Evolutionary conservation across 2,888 invertebrate genomes (phyloP).

Genomic region (Ophioninae sp.): DNA sequence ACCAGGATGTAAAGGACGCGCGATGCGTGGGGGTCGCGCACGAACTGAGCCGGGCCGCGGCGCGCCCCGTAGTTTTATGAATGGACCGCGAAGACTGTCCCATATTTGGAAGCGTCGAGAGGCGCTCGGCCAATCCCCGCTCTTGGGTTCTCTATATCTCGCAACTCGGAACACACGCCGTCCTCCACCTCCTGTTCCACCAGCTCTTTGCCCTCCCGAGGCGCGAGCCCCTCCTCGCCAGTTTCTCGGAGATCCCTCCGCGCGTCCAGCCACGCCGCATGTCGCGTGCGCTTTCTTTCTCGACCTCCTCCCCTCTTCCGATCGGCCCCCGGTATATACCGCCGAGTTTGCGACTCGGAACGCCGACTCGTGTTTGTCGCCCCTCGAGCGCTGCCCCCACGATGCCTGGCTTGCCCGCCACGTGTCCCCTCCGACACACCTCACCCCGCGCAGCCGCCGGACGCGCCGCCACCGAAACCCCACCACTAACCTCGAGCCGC

Average conservation of each 20-base stretch:
- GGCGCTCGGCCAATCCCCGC: constrained; percentile 83
- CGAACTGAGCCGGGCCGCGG: constrained; percentile 84
- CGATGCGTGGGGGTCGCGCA: constrained; percentile 82
- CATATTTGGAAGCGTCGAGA: constrained; percentile 90
- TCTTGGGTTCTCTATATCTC: constrained; percentile 65
- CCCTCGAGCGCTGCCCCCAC: constrained; percentile 61
- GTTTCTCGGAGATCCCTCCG: constrained; percentile 62
- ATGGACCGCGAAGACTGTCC: constrained; percentile 89
- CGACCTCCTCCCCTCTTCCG: constrained; percentile 3
- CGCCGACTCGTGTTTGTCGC: constrained; percentile 51
- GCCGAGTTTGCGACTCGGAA: no score
- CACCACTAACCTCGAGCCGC: constrained; percentile 76
- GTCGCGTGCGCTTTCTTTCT: constrained; percentile 56
- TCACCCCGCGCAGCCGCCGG: constrained; percentile 64
- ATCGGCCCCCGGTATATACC: not conserved
- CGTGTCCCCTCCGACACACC: constrained; percentile 59
- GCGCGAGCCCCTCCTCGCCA: constrained; percentile 41
- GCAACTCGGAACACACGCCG: constrained; percentile 54
- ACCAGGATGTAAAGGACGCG: constrained; percentile 74
- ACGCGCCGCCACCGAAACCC: constrained; percentile 37
- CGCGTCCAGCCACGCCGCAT: constrained; percentile 63
- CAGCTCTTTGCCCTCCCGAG: constrained; percentile 61
- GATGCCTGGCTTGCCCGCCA: constrained; percentile 28
- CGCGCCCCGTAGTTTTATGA: constrained; percentile 91
- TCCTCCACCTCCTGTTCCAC: constrained; percentile 61